Evolutionary conservation across 2,797 vertebrate species (phyloP), one percentile per base, ranked within the genome.

Genomic region (Syngnathus rostellatus): DNA sequence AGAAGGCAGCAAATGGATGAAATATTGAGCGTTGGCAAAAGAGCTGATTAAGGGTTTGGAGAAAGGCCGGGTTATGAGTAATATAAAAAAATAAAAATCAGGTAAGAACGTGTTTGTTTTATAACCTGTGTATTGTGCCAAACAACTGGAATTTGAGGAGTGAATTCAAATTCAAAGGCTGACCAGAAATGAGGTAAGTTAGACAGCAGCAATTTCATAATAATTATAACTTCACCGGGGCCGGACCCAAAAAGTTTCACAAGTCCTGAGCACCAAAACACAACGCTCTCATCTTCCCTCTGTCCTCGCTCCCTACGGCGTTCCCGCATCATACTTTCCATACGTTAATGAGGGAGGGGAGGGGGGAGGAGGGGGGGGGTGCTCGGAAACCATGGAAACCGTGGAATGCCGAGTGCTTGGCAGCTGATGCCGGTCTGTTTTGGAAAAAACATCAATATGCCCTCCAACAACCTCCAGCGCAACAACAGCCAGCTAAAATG

Each of bases 371-470:
- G 80, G 39, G 39, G 40, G 39, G 66, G 77, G 68, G 65, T 74
- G 79, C 63, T 69, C 75, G 81, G 84, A 79, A 70, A 81, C 80
- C 81, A 75, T 77, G 81, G 78, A 73, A 73, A 89, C 68, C 75
- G 83, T 5, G 85, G 85, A 90, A 88, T 88, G 85, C 78, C 72
- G 79, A 85, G 82, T 74, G 74, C 81, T 75, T 86, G 87, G 83
- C 86, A 83, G 84, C 86, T 83, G 79, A 85, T 81, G 81, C 80
- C 81, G 71, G 73, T 73, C 84, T 89, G 84, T 89, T 88, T 84
- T 86, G 83, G 76, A 68, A 70, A 67, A 72, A 70, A 69, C 86
- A 85, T 86, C 82, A 85, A 78, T 77, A 78, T 86, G 83, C 81
- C 88, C 84, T 86, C 83, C 83, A 78, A 80, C 73, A 23, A 23